Conservation (phyloP, 1,140 invertebrate genomes). For the Drosophila carrolli region DNA sequence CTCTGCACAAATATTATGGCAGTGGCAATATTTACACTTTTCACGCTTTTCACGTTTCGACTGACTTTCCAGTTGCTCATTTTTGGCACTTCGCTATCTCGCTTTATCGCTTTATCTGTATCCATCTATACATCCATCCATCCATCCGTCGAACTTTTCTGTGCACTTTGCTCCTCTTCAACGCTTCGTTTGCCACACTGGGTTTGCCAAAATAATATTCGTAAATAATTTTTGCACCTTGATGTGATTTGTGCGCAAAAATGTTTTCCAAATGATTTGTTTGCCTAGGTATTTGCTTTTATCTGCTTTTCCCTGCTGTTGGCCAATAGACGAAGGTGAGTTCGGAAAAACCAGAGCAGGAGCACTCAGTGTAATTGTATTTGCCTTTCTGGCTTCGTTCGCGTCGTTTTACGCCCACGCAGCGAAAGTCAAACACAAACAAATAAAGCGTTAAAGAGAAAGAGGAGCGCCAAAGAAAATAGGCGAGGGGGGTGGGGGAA, state of each 20-base stretch:
- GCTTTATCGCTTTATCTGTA: constrained; percentile 1
- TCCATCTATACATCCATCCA: constrained; percentile 7
- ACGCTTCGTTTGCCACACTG: constrained; percentile 30
- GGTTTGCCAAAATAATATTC: constrained; percentile 71
- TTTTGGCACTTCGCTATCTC: constrained; percentile 38
- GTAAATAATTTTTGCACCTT: constrained; percentile 79
- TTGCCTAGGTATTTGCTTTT: constrained; percentile 78
- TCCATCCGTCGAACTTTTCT: constrained; percentile 28
- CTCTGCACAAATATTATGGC: constrained; percentile 64
- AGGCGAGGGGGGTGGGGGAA: not conserved
- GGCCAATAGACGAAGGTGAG: constrained; percentile 21
- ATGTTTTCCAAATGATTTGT: constrained; percentile 81
- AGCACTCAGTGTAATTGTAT: constrained; percentile 80
- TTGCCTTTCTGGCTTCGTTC: constrained; percentile 75
- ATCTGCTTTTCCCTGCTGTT: constrained; percentile 48
- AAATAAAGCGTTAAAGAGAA: constrained; percentile 69
- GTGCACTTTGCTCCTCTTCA: constrained; percentile 26
- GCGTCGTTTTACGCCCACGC: constrained; percentile 58
- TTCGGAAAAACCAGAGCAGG: constrained; percentile 29
- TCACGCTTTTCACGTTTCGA: constrained; percentile 59
- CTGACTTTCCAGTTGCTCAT: constrained; percentile 58
- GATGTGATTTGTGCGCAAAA: constrained; percentile 76
- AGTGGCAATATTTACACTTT: constrained; percentile 73
- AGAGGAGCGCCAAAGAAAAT: constrained; percentile 32
- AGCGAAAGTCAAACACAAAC: constrained; percentile 76